A percentile compares a stretch with the other conserved stretches of the same genome.
Conservation (phyloP, 2,888 invertebrate genomes). For the Volucella inanis region DNA sequence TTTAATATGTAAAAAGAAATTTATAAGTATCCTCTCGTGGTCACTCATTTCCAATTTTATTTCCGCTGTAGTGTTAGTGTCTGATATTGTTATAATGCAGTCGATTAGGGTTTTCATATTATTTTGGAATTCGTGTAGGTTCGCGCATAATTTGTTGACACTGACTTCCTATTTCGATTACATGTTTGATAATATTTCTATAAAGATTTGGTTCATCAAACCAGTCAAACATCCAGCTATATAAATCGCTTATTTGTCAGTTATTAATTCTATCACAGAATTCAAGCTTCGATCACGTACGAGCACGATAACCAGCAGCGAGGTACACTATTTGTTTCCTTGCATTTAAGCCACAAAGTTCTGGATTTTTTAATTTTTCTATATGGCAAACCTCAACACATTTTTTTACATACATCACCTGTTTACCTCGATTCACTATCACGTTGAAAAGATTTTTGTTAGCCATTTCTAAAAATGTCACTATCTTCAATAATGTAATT, state of each 20-base stretch:
- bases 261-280: slow-evolving; percentile 8
- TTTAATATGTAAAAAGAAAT: neutral
- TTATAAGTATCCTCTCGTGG: slow-evolving; percentile 3
- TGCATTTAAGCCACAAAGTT: neutral
- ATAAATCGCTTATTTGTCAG: slow-evolving; percentile 19
- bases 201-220: neutral
- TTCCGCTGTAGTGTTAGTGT: neutral
- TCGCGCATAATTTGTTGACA: neutral
- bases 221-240: slow-evolving; percentile 15
- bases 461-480: no score
- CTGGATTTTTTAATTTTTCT: neutral
- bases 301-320: neutral
- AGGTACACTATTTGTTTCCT: slow-evolving; percentile 9
- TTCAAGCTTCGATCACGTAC: neutral
- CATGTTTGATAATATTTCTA: neutral
- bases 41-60: slow-evolving; percentile 21
- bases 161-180: slow-evolving; percentile 18
- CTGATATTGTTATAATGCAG: slow-evolving; percentile 11
- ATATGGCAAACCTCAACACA: neutral
- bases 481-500: neutral
- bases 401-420: slow-evolving; percentile 13
- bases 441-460: neutral
- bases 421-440: slow-evolving; percentile 17
- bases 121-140: neutral
- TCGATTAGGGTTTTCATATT: slow-evolving; percentile 14